Evolutionary conservation across 2,797 vertebrate species (phyloP), one percentile per base, ranked within the genome.

Genomic region (Psittacula derbiana): DNA sequence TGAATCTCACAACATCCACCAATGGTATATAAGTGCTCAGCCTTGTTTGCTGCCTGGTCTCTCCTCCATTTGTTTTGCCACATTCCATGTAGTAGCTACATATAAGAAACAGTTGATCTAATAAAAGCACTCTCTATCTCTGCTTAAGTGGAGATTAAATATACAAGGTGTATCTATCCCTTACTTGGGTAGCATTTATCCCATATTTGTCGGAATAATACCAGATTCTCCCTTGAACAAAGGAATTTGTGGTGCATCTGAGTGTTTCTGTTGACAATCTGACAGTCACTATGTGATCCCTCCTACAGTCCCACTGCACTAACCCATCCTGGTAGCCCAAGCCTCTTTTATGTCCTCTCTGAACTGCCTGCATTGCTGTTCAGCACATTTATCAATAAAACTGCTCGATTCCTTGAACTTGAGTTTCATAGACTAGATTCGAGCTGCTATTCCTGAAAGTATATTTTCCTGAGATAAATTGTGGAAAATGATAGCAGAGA

Each of bases 401-500:
- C 43, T 7, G 64, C 23, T 71, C 25, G 27, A 49, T 80, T 74
- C 76, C 49, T 88, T 73, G 64, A 36, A 58, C 71, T 66, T 64
- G 52, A 83, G 33, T 38, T 88, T 88, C 53, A 78, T 31, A 80
- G 40, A n/a, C 53, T 69, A 27, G 44, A 87, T 57, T 85, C 61
- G 52, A 0, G 4, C 74, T 93, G 78, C 83, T 90, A 12, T 88
- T 95, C 83, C 82, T 94, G 47, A 92, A 88, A 79, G 87, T 62
- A 65, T 6, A 14, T 88, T 92, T 93, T 69, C 61, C 86, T 82
- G 80, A 91, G 78, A 91, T 69, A 86, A 86, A 62, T 61, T 69
- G 71, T 85, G 69, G 81, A 53, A 97, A 96, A 95, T 41, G 84
- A 94, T 92, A 88, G 84, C 93, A 92, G 72, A 9, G 58, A 92